Evolutionary conservation across 2,888 invertebrate genomes (phyloP), one percentile per base, ranked within the genome.

Genomic region (Drosophila meridionalis): DNA sequence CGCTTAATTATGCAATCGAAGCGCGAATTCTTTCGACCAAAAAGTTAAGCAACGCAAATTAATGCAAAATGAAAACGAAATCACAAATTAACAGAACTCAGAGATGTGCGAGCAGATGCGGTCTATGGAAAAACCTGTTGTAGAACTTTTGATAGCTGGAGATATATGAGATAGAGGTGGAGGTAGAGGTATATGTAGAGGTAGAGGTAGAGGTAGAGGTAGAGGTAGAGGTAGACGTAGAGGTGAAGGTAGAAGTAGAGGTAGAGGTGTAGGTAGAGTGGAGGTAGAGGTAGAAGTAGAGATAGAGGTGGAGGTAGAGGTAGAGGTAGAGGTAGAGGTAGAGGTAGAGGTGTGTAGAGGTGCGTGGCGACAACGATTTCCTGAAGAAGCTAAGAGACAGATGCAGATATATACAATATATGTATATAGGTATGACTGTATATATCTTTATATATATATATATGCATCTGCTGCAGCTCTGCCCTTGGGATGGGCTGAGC

Each of bases 1-100:
- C 32, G 34, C 28, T 40, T 63, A 68, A 80, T 81, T 81, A 81
- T 75, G 82, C 84, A 81, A 73, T 55, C 71, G 28, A 42, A 57
- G 20, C 20, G 28, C 40, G 36, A 55, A 43, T 42, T 58, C 55
- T 14, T 48, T 47, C 34, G 28, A 40, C 26, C 34, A 53, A 48
- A 26, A 52, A 53, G 57, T 71, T 62, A 9, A 57, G 52, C 56
- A 26, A 56, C 62, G 40, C 42, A 64, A 62, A 62, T 72, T 47
- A 76, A 73, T 64, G 60, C 58, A 38, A 61, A 77, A 67, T 52
- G 58, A 77, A 76, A 71, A 59, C 58, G 58, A 76, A 75, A 70
- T 65, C 47, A 57, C 34, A 52, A 62, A 42, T 57, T 4, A 32
- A 52, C 26, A 20, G 30, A 50, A 26, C 8, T 28, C 50, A 26